These are phyloP conservation scores for Megaceryle alcyon DNA, from an alignment of 2,797 vertebrate genomes.

Conservation along the genomic window DNA sequence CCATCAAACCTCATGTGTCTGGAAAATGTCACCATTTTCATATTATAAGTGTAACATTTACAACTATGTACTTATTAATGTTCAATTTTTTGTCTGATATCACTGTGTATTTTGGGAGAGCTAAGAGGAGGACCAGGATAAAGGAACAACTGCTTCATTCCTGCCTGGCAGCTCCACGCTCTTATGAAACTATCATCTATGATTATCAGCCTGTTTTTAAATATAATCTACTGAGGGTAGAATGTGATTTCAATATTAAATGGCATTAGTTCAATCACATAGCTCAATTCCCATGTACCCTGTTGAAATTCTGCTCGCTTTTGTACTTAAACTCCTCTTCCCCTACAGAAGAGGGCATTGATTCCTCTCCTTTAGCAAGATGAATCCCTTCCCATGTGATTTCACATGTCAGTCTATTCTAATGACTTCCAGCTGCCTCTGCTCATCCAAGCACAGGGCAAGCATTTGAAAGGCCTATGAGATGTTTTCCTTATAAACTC, in stretches of 20 bases:
- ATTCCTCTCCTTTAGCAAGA: background rate
- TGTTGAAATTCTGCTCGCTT: slow-evolving; percentile 62
- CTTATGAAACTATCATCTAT: slow-evolving; percentile 46
- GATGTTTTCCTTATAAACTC: background rate
- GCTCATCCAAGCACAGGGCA: background rate
- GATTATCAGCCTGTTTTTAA: slow-evolving; percentile 48
- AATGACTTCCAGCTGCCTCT: slow-evolving; percentile 49
- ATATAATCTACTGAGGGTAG: slow-evolving; percentile 38
- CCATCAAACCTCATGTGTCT: background rate
- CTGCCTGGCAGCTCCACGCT: background rate
- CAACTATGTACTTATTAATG: background rate
- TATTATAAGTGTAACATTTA: background rate
- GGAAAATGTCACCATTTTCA: background rate
- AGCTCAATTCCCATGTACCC: background rate
- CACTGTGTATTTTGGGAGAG: background rate
- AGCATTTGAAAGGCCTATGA: background rate
- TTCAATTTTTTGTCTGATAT: background rate
- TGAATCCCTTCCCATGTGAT: slow-evolving; percentile 21
- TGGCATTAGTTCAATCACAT: slow-evolving; percentile 16
- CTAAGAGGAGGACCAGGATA: background rate
- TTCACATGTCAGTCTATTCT: slow-evolving; percentile 34
- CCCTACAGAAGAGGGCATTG: background rate
- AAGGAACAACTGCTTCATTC: background rate
- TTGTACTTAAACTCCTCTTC: slow-evolving; percentile 39
- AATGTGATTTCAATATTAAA: slow-evolving; percentile 55